A percentile compares a stretch with the other conserved stretches of the same genome.
phyloP scores from a whole-genome alignment of 2,888 invertebrate genomes.

The Hecatera dysodea region DNA sequence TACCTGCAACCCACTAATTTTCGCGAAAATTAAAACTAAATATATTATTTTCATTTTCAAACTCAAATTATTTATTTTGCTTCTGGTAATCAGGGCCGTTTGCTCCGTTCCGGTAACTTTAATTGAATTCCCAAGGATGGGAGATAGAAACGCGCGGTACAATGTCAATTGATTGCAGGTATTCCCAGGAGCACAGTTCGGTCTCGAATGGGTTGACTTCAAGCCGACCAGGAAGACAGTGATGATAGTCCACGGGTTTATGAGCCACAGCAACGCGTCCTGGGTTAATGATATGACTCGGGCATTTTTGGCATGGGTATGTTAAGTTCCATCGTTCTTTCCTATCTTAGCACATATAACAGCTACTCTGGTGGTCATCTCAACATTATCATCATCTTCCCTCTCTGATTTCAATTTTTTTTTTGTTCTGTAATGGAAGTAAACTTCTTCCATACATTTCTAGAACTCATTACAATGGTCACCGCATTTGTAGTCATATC shows the following conservation, averaged over 20 bases:
- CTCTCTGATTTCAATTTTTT: too few relatives aligned
- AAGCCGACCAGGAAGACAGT: constrained; percentile 88
- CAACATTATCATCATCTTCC: too few relatives aligned
- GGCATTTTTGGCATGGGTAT: constrained; percentile 91
- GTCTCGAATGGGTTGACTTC: constrained; percentile 91
- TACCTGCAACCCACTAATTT: too few relatives aligned
- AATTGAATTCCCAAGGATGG: background rate
- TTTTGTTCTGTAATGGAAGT: too few relatives aligned
- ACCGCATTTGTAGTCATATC: background rate
- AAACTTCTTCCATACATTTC: background rate
- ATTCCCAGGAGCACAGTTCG: constrained; percentile 86
- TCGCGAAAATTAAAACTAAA: too few relatives aligned
- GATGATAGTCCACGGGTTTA: constrained; percentile 92
- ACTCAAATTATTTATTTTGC: background rate
- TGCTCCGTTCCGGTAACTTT: background rate
- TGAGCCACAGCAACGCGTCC: constrained; percentile 90
- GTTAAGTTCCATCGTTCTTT: constrained; percentile 18
- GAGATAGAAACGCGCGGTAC: constrained; percentile 3
- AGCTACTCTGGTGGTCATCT: too few relatives aligned
- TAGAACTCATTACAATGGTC: background rate
- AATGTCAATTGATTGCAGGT: constrained; percentile 73
- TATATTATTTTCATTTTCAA: too few relatives aligned
- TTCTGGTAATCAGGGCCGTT: constrained; percentile 1
- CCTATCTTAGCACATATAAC: too few relatives aligned
- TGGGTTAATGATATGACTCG: constrained; percentile 92